Conservation (phyloP, 2,888 invertebrate genomes). For the Spodoptera exigua region DNA sequence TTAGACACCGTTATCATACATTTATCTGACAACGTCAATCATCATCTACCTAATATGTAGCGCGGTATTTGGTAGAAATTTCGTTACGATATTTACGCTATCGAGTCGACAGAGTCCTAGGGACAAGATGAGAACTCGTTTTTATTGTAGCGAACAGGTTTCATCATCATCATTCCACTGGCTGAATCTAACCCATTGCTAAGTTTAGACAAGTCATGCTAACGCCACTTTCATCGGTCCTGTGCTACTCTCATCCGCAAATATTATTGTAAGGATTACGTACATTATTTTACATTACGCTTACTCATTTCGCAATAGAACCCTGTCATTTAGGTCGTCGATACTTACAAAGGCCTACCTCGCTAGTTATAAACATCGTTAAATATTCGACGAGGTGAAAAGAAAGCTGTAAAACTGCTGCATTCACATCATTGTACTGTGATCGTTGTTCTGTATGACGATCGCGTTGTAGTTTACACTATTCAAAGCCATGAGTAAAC, state of each 20-base stretch:
- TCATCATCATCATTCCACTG: slow-evolving; percentile 39
- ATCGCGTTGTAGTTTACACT: slow-evolving; percentile 6
- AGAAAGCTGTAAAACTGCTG: no score
- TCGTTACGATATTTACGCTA: slow-evolving; percentile 5
- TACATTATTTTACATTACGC: no score
- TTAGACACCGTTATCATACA: slow-evolving; percentile 6
- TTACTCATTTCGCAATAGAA: neutral
- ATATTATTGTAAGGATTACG: neutral
- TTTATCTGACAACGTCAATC: slow-evolving; percentile 11
- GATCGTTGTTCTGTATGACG: no score
- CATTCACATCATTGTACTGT: no score
- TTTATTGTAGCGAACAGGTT: neutral
- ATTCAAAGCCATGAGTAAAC: slow-evolving; percentile 10
- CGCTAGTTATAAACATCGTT: no score
- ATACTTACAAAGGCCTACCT: neutral
- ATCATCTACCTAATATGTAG: slow-evolving; percentile 1
- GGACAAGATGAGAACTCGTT: neutral
- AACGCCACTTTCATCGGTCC: slow-evolving; percentile 9
- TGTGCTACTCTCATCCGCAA: slow-evolving; percentile 21
- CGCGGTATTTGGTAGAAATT: no score
- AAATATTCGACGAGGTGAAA: no score
- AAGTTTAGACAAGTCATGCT: slow-evolving; percentile 9
- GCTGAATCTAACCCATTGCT: slow-evolving; percentile 18
- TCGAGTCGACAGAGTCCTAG: neutral
- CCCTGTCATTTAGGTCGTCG: neutral